Base-by-base conservation (phyloP, 2,113 vertebrate species). In the Chauna torquata region DNA sequence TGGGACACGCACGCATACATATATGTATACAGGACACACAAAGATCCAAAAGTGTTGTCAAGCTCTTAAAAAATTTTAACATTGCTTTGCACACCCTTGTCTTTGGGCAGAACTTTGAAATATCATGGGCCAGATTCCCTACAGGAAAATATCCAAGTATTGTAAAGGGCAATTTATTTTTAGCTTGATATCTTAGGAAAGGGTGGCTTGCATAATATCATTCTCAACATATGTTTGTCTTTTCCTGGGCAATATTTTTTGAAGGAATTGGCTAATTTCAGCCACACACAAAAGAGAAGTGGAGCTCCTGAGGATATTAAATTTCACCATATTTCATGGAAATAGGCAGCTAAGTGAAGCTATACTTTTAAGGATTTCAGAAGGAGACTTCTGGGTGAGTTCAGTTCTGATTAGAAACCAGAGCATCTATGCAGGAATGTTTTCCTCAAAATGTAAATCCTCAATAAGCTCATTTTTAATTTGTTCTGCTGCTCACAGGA, bases 141-240 rank as follows among this genome's bases (percentile, higher is more conserved):
- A 14, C 5, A 64, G 59, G 57, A 83, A 86, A 84, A 76, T 84
- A 52, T 11, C 14, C 36, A 84, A 88, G 58, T 3, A 3, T 4
- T 70, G 20, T 5, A n/a, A 75, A 36, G 4, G 70, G 8, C 8
- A 16, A 27, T 44, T 32, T 44, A 55, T 75, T 90, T 86, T 94
- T 93, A 88, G 42, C 13, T 18, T 8, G 36, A 52, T 59, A 78
- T 84, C 52, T 11, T 44, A 68, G 36, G 40, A 79, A 87, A 89
- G 12, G 0, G 0, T n/a, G 14, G 11, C 1, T 0, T 36, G n/a
- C 8, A 3, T 36, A 30, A 42, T 8, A 40, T 7, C 4, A 6
- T 42, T 69, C 16, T 66, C 49, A 59, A 58, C 3, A 3, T 59
- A 54, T 13, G 2, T 72, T 49, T 81, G 14, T 7, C 2, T 83